Evolutionary conservation across 2,113 vertebrate genomes (phyloP).

Genomic region (Heteronetta atricapilla): DNA sequence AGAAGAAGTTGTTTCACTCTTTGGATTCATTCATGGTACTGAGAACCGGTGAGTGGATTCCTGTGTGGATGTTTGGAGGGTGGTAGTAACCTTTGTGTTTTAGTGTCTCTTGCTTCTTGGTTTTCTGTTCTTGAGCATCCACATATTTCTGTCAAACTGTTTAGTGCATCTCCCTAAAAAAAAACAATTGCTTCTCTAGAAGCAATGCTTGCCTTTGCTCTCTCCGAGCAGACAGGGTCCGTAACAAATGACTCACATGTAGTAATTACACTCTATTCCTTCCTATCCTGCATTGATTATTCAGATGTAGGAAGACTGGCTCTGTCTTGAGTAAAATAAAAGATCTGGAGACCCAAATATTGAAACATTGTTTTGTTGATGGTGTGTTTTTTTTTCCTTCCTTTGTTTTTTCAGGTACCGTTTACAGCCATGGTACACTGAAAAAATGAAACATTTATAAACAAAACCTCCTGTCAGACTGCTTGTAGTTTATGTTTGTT

Average conservation of each 20-base stretch:
- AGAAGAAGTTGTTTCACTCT: not conserved
- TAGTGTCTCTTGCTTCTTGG: not conserved
- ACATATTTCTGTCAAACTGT: not conserved
- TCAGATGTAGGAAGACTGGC: conserved; percentile 24
- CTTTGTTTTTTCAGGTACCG: not conserved
- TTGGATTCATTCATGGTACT: not conserved
- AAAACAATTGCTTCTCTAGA: not conserved
- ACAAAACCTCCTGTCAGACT: not conserved
- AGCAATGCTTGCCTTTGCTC: not conserved
- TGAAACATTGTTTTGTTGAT: not conserved
- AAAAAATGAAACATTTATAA: conserved; percentile 29
- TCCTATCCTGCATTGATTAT: conserved; percentile 53
- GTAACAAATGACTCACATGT: conserved; percentile 49
- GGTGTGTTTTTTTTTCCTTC: rapidly evolving
- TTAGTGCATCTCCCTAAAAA: not conserved
- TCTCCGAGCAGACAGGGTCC: not conserved
- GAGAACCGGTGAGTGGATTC: not conserved
- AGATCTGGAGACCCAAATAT: not conserved
- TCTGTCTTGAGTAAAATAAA: not conserved
- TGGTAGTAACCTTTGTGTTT: not conserved
- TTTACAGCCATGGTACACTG: not conserved
- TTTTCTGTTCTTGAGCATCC: not conserved
- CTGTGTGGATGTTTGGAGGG: not conserved
- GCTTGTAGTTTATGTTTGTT: conserved; percentile 49
- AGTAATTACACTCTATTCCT: conserved; percentile 53